Percentiles rank a stretch among this genome's conserved stretches.
Conservation (phyloP, 2,113 vertebrate genomes). For the Tragelaphus imberbis region DNA sequence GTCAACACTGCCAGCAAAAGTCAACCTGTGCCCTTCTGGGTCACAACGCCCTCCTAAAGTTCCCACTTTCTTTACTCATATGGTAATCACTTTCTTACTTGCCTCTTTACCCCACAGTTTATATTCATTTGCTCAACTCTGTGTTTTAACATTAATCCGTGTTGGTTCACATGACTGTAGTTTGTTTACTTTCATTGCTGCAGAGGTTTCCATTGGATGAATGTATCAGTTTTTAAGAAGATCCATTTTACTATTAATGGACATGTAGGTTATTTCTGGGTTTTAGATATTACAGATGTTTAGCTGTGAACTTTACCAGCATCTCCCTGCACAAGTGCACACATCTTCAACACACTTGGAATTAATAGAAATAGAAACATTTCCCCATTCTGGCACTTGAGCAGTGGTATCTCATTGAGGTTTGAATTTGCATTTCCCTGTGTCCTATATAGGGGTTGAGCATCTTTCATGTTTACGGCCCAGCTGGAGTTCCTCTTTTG, state of each 20-base stretch:
- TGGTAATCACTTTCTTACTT: not conserved
- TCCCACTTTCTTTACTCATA: not conserved
- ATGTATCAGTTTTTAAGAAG: not conserved
- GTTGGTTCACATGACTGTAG: not conserved
- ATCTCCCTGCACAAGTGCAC: not conserved
- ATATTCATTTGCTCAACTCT: not conserved
- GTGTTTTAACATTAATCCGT: not conserved
- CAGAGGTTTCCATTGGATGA: not conserved
- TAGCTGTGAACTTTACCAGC: not conserved
- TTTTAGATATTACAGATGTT: not conserved
- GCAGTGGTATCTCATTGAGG: accelerated
- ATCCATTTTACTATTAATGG: not conserved
- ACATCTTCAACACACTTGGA: not conserved
- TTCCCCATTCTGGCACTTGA: not conserved
- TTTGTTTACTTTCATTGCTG: not conserved
- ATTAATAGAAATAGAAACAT: not conserved
- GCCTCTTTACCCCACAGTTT: not conserved
- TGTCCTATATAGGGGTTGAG: not conserved
- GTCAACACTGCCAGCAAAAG: not conserved
- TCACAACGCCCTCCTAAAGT: not conserved
- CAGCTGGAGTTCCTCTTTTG: not conserved
- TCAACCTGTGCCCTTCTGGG: too few species aligned
- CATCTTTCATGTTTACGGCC: not conserved
- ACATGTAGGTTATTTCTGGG: not conserved
- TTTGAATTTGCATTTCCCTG: not conserved